A percentile compares a stretch with the other conserved stretches of the same genome.
phyloP scores from a whole-genome alignment of 2,797 vertebrate species.

The Dendrocincla fuliginosa region DNA sequence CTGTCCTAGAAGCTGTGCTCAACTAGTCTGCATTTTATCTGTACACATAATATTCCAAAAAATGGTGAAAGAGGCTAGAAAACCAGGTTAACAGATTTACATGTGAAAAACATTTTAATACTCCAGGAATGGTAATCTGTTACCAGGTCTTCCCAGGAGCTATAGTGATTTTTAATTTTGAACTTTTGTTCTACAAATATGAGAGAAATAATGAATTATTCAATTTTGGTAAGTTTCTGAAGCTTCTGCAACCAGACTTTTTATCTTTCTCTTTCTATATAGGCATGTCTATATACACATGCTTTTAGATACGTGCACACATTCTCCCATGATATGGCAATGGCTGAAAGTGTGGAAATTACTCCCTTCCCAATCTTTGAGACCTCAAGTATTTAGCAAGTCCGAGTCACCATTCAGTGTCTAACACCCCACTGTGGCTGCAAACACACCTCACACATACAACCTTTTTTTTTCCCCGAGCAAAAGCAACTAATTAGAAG shows the following conservation, averaged over 20 bases:
- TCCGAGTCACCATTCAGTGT: not conserved
- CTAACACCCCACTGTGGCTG: not conserved
- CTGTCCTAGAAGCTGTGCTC: not conserved
- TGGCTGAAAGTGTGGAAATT: not conserved
- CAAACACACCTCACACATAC: not conserved
- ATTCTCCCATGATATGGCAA: not conserved
- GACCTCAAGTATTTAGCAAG: not conserved
- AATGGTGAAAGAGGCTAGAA: not conserved
- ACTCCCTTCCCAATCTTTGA: not conserved
- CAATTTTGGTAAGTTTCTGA: not conserved
- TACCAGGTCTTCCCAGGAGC: not conserved
- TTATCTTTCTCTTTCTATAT: not conserved
- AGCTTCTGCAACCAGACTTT: not conserved
- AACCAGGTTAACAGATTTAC: not conserved
- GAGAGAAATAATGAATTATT: not conserved
- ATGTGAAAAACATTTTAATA: not conserved
- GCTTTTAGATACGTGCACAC: not conserved
- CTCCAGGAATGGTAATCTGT: not conserved
- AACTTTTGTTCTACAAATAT: not conserved
- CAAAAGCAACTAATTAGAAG: not conserved
- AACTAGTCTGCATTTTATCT: not conserved
- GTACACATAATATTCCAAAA: not conserved
- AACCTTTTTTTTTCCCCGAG: accelerated
- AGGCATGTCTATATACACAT: accelerated
- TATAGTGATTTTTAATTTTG: not conserved